Conservation (phyloP, 2,888 invertebrate species). For the Drosophila dives region DNA sequence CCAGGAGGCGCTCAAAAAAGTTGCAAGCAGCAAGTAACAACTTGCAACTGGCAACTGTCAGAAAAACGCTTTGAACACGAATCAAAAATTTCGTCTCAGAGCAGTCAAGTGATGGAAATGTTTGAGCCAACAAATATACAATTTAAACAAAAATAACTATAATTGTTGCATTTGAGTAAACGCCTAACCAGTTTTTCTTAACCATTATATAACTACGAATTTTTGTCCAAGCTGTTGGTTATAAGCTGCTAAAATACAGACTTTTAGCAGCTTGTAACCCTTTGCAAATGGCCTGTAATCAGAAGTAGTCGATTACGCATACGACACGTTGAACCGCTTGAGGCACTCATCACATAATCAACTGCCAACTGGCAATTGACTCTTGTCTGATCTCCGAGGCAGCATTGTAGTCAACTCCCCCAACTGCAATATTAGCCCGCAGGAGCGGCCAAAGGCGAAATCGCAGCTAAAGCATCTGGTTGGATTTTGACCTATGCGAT, state of each 20-base stretch:
- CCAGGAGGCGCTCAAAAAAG: constrained; percentile 11
- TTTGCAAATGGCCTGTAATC: background rate
- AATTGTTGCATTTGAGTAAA: background rate
- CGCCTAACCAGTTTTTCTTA: too few species aligned
- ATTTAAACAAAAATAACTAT: background rate
- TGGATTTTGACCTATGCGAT: constrained; percentile 33
- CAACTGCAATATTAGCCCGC: background rate
- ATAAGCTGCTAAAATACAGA: too few species aligned
- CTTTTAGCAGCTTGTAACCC: background rate
- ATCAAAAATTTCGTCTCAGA: constrained; percentile 41
- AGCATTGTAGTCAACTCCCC: constrained; percentile 7
- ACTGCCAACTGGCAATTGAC: background rate
- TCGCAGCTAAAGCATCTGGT: constrained; percentile 4
- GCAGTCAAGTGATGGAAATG: constrained; percentile 31
- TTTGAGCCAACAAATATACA: constrained; percentile 14
- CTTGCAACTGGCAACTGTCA: constrained; percentile 57
- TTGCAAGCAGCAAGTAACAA: constrained; percentile 23
- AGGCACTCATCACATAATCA: constrained; percentile 13
- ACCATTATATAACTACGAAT: too few species aligned
- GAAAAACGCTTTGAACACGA: constrained; percentile 67
- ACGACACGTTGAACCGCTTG: constrained; percentile 34
- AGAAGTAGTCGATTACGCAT: constrained; percentile 18
- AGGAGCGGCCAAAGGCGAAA: background rate
- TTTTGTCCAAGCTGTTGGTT: too few species aligned
- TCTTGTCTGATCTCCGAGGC: background rate